These are phyloP conservation scores for Formicarius rufipectus DNA, from an alignment of 2,113 vertebrate genomes.

Conservation along the genomic window DNA sequence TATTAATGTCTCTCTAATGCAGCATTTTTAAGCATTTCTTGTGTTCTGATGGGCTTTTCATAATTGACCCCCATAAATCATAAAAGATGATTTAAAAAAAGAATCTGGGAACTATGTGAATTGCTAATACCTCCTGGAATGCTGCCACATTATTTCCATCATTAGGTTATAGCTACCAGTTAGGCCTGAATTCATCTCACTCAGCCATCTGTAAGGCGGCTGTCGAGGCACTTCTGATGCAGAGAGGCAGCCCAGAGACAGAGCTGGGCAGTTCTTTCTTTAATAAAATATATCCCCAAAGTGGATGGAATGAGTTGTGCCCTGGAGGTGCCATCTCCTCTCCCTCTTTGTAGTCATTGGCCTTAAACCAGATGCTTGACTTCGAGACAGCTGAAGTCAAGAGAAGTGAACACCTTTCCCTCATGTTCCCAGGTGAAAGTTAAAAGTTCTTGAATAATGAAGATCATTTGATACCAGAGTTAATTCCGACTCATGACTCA, in stretches of 20 bases:
- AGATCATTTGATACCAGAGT: not conserved
- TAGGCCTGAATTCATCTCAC: constrained; percentile 26
- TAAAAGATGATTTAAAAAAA: constrained; percentile 21
- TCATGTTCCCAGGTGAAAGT: not conserved
- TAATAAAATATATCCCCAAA: not conserved
- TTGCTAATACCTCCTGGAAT: constrained; percentile 50
- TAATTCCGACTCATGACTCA: not conserved
- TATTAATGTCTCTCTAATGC: constrained; percentile 60
- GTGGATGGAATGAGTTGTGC: not conserved
- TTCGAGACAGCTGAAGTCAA: not conserved
- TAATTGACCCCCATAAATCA: constrained; percentile 48
- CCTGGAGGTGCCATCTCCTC: not conserved
- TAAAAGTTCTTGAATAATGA: not conserved
- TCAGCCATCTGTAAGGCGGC: not conserved
- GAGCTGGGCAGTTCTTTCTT: not conserved
- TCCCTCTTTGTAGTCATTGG: not conserved
- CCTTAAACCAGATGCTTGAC: not conserved
- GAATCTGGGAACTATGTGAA: constrained; percentile 44
- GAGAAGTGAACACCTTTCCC: not conserved
- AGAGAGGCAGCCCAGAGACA: not conserved
- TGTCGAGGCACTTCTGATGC: not conserved
- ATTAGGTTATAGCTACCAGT: constrained; percentile 17
- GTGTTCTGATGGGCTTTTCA: constrained; percentile 44
- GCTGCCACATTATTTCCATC: constrained; percentile 39
- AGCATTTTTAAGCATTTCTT: constrained; percentile 46